Evolutionary conservation across 2,888 invertebrate species (phyloP).

Genomic region (Nycteola revayana): DNA sequence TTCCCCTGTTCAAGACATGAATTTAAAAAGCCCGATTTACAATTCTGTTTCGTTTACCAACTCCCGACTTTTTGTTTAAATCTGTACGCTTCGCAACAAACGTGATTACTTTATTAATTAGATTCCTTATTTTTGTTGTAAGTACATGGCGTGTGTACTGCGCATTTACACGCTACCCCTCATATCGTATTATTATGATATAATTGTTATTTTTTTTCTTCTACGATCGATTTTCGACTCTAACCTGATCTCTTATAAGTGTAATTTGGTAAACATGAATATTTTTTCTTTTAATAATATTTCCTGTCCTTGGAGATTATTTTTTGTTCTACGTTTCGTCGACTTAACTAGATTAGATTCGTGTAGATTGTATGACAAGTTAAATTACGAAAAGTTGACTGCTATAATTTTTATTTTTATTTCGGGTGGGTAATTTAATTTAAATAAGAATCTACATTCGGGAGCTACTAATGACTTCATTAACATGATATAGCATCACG

Average conservation of each 20-base stretch:
- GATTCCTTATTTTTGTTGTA: slow-evolving; percentile 33
- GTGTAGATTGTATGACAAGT: no score
- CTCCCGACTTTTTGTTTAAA: slow-evolving; percentile 37
- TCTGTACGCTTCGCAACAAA: slow-evolving; percentile 34
- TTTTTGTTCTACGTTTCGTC: slow-evolving; percentile 18
- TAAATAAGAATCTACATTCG: no score
- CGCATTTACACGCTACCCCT: slow-evolving; percentile 49
- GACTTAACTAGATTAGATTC: slow-evolving; percentile 13
- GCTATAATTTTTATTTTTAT: no score
- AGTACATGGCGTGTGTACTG: slow-evolving; percentile 48
- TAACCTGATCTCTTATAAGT: slow-evolving; percentile 21
- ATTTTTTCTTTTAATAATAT: slow-evolving; percentile 33
- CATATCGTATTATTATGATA: slow-evolving; percentile 40
- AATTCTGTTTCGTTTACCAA: slow-evolving; percentile 40
- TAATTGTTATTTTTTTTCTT: slow-evolving; percentile 56
- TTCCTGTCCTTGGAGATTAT: slow-evolving; percentile 30
- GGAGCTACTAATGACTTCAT: no score
- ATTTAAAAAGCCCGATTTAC: slow-evolving; percentile 50
- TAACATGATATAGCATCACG: no score
- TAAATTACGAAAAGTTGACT: no score
- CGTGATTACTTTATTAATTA: slow-evolving; percentile 50
- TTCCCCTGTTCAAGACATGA: slow-evolving; percentile 49
- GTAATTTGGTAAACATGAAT: slow-evolving; percentile 13
- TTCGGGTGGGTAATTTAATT: no score
- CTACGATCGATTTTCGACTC: slow-evolving; percentile 27